These are phyloP conservation scores for Ictidomys tridecemlineatus DNA, from an alignment of 2,113 vertebrate genomes.

Conservation along the genomic window DNA sequence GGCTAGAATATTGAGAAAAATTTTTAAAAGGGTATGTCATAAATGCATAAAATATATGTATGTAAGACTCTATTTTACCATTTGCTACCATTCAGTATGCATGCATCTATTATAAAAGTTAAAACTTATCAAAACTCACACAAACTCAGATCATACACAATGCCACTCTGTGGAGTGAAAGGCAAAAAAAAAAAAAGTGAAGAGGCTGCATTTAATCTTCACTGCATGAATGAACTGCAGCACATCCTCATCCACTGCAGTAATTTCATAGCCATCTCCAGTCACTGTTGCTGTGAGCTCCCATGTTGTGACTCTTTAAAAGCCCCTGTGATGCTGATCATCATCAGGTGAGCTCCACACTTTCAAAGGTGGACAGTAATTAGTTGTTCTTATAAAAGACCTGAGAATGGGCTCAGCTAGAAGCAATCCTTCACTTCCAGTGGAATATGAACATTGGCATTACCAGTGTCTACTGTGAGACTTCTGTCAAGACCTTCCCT, in stretches of 20 bases:
- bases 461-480: background rate
- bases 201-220: background rate
- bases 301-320: background rate
- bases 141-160: background rate
- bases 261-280: background rate
- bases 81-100: background rate
- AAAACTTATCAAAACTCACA: background rate
- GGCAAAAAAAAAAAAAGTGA: background rate
- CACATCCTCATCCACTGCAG: background rate
- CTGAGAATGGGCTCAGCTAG: background rate
- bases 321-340: background rate
- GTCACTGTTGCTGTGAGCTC: background rate
- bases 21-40: background rate
- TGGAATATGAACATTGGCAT: background rate
- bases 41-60: background rate
- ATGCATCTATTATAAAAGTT: background rate
- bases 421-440: background rate
- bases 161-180: background rate
- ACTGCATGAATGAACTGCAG: background rate
- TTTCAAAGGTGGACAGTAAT: background rate
- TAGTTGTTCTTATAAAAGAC: background rate
- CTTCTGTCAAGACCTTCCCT: background rate
- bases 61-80: background rate
- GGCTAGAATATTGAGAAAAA: too few relatives aligned
- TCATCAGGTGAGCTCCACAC: background rate